Conservation (phyloP, 2,888 invertebrate genomes). For the Phragmatobia fuliginosa region DNA sequence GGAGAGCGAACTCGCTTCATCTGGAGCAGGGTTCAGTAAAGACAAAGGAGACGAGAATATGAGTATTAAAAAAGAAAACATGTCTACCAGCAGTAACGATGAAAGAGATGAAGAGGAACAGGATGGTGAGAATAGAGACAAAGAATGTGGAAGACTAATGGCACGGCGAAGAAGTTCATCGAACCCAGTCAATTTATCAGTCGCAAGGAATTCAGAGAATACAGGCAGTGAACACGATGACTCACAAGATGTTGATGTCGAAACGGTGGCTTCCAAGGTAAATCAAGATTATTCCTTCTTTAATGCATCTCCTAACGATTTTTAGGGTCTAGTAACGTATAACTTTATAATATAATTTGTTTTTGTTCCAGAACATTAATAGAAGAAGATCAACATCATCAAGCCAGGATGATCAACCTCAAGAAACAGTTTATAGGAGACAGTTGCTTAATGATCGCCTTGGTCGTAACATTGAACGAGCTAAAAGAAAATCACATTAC, state of each 20-base stretch:
- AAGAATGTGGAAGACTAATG: constrained; percentile 81
- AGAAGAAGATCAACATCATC: constrained; percentile 84
- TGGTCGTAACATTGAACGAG: constrained; percentile 87
- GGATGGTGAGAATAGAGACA: constrained; percentile 85
- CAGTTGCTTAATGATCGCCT: constrained; percentile 88
- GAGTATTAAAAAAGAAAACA: constrained; percentile 84
- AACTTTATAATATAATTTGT: not conserved
- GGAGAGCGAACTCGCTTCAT: constrained; percentile 81
- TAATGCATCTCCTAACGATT: not conserved
- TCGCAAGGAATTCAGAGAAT: constrained; percentile 86
- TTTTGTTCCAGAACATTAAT: constrained; percentile 71
- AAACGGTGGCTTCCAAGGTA: constrained; percentile 85
- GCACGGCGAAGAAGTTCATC: constrained; percentile 91
- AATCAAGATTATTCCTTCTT: constrained; percentile 14
- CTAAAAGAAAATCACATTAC: constrained; percentile 88
- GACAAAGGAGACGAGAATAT: constrained; percentile 79
- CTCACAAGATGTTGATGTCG: constrained; percentile 84
- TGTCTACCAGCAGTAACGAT: constrained; percentile 84
- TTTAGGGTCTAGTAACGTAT: not conserved
- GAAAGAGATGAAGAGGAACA: constrained; percentile 85
- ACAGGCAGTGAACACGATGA: constrained; percentile 87
- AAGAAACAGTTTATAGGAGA: constrained; percentile 86
- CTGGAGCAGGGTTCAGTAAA: constrained; percentile 82
- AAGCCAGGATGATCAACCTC: constrained; percentile 83
- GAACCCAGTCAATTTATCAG: constrained; percentile 93